Conservation (phyloP, 2,113 vertebrate genomes). For the Dromas ardeola region DNA sequence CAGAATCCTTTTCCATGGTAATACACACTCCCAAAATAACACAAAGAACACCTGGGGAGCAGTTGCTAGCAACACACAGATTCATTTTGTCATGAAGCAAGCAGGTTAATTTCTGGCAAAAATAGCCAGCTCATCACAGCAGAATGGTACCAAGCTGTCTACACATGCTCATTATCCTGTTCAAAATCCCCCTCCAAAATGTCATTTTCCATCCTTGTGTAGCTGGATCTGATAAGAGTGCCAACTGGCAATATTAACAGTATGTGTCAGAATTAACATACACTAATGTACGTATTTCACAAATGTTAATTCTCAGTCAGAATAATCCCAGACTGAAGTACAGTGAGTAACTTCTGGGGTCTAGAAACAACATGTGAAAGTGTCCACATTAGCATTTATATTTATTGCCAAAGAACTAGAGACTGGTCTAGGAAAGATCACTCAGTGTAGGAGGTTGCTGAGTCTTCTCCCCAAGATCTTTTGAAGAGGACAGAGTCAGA, state of each 20-base stretch:
- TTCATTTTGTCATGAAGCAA: neutral
- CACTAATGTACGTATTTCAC: neutral
- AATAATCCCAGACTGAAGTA: neutral
- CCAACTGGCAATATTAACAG: neutral
- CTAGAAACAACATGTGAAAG: neutral
- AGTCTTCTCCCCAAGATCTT: neutral
- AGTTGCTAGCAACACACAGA: neutral
- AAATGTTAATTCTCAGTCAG: neutral
- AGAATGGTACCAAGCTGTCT: neutral
- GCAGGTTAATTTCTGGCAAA: neutral
- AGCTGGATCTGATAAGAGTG: neutral
- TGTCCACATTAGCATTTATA: neutral
- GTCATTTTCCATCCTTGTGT: neutral
- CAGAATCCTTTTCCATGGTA: neutral
- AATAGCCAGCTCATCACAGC: neutral
- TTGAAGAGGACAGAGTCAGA: neutral
- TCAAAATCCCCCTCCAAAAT: neutral
- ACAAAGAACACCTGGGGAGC: neutral
- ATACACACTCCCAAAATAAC: neutral
- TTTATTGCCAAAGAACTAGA: neutral
- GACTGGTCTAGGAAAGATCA: neutral
- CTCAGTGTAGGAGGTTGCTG: neutral
- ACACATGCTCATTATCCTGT: neutral
- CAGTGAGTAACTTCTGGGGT: neutral
- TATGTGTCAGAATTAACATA: neutral